These are phyloP conservation scores for Etheostoma nigrum DNA, from an alignment of 2,797 vertebrate genomes.

Conservation along the genomic window DNA sequence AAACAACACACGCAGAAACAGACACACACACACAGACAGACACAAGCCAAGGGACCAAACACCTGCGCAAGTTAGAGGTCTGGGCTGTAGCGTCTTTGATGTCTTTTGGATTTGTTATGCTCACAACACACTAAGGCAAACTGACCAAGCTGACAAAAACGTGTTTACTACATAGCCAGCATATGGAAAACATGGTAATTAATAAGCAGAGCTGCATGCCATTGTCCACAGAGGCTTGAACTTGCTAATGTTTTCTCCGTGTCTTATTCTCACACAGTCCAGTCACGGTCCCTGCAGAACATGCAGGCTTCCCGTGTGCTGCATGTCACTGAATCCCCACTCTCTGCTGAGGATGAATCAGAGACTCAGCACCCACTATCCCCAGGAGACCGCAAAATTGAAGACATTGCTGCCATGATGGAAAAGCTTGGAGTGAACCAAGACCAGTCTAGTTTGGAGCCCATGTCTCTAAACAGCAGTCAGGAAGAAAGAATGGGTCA, in stretches of 20 bases:
- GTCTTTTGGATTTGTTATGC: slow-evolving; percentile 6
- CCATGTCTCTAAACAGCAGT: slow-evolving; percentile 74
- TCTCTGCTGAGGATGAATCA: slow-evolving; percentile 84
- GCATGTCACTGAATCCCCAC: slow-evolving; percentile 80
- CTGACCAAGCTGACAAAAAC: too few relatives aligned
- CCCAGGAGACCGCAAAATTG: slow-evolving; percentile 61
- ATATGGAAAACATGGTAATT: slow-evolving; percentile 1
- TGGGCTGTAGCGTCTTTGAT: slow-evolving; percentile 3
- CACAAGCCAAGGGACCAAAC: too few relatives aligned
- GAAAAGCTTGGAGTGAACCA: slow-evolving; percentile 67
- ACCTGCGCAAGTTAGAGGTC: too few relatives aligned
- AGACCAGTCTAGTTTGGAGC: slow-evolving; percentile 55
- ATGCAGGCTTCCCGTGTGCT: slow-evolving; percentile 82
- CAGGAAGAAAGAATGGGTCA: slow-evolving; percentile 65
- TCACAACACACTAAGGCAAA: background rate
- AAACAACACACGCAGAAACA: too few relatives aligned
- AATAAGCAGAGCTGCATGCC: slow-evolving; percentile 3
- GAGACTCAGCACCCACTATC: slow-evolving; percentile 75
- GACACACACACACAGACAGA: too few relatives aligned
- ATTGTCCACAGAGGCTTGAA: slow-evolving; percentile 15
- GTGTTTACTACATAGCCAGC: background rate
- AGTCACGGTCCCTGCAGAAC: slow-evolving; percentile 85
- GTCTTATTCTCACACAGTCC: slow-evolving; percentile 79
- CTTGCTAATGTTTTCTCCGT: slow-evolving; percentile 14
- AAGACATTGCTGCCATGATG: slow-evolving; percentile 73